These are phyloP conservation scores for Trogon melanurus DNA, from an alignment of 2,113 vertebrate genomes.

Conservation along the genomic window DNA sequence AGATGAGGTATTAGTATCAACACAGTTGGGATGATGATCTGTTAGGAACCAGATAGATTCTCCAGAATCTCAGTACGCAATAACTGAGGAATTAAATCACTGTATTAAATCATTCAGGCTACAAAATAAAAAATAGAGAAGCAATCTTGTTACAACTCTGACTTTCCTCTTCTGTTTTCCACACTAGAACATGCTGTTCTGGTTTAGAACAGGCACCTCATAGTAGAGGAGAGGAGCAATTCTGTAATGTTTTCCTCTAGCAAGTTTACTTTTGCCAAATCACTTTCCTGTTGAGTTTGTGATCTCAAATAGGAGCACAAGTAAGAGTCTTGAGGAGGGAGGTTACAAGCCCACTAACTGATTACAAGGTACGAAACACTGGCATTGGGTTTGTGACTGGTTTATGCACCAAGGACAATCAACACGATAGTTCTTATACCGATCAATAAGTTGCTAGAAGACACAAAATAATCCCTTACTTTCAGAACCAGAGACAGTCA, in stretches of 20 bases:
- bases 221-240: not conserved
- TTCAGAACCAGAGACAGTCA: not conserved
- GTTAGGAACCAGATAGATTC: not conserved
- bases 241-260: not conserved
- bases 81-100: not conserved
- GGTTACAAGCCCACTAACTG: not conserved
- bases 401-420: not conserved
- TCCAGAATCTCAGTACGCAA: not conserved
- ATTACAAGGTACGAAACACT: not conserved
- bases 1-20: not conserved
- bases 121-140: not conserved
- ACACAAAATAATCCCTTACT: not conserved
- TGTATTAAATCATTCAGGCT: not conserved
- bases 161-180: not conserved
- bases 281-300: not conserved
- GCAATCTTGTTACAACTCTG: not conserved
- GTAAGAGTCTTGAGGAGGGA: not conserved
- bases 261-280: not conserved
- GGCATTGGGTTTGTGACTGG: not conserved
- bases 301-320: not conserved
- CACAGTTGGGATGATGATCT: not conserved
- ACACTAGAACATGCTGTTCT: fast-evolving
- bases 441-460: not conserved
- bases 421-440: not conserved
- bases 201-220: not conserved